A percentile compares a stretch with the other conserved stretches of the same genome.
These are phyloP conservation scores for Drosophila eohydei DNA, from an alignment of 2,888 invertebrate species.

Conservation along the genomic window DNA sequence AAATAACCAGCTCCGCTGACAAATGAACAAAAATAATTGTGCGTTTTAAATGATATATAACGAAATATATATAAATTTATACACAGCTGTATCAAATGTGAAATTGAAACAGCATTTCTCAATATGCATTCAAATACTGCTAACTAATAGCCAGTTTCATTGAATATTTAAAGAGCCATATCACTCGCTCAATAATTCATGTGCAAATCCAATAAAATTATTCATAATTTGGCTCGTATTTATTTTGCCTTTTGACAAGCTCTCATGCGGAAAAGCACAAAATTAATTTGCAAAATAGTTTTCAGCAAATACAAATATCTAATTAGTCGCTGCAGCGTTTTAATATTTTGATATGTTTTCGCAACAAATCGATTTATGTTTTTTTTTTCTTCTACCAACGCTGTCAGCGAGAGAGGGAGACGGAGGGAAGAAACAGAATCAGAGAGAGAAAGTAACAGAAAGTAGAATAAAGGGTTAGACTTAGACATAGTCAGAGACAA, in stretches of 20 bases:
- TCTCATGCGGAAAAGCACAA: background rate
- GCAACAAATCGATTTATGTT: background rate
- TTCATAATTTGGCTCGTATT: conserved; percentile 9
- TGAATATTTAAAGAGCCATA: background rate
- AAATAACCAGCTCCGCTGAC: conserved; percentile 14
- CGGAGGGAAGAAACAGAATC: background rate
- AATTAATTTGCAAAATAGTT: conserved; percentile 9
- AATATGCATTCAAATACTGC: background rate
- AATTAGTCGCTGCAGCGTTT: background rate
- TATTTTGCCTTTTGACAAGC: conserved; percentile 4
- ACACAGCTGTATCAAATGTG: conserved; percentile 7
- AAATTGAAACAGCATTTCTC: conserved; percentile 10
- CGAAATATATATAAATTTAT: background rate
- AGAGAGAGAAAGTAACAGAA: background rate
- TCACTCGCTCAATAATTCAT: conserved; percentile 18
- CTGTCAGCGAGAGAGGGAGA: background rate
- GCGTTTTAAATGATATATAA: conserved; percentile 18
- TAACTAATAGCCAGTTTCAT: conserved; percentile 4
- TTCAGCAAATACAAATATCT: conserved; percentile 6
- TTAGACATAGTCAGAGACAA: no score
- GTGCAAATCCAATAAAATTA: conserved; percentile 16
- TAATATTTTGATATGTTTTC: background rate
- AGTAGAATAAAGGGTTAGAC: background rate
- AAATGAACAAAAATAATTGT: conserved; percentile 11
- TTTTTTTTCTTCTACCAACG: background rate